Evolutionary conservation across 64 coral and sea anemone genomes (phyloP), one percentile per base, ranked within the genome.

Genomic region (Dendronephthya gigantea): DNA sequence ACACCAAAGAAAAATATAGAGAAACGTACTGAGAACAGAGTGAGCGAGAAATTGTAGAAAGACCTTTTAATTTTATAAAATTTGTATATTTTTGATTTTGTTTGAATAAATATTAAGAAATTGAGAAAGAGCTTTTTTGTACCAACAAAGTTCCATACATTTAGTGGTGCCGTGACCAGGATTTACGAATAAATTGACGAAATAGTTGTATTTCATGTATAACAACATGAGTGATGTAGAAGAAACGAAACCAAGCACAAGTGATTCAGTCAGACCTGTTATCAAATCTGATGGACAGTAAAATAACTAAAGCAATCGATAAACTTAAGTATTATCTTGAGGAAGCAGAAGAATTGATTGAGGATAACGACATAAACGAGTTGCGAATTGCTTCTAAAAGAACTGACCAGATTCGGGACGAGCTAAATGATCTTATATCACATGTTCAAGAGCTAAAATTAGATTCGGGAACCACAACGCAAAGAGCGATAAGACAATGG

Each of bases 131-230:
- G n/a, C n/a, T 45, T 45, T 45, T 6, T 45, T 45, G 41, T 45
- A 45, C 41, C 41, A 45, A 45, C 41, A 17, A 15, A 58, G 51
- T 58, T 58, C 51, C 51, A 17, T 58, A 58, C 51, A 58, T 58
- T 58, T 58, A 58, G 51, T 58, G 51, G 69, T 75, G 69, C 69
- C 69, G 69, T 75, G 69, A 75, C 35, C 69, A 75, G 69, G 69
- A 75, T 75, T 15, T 7, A 75, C 69, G 69, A 33, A 33, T 31
- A 75, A 75, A 6, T 75, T 75, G 28, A 4, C 0, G 0, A 31
- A 75, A 13, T 23, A 31, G 1, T 34, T 31, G 1, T 2, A 0
- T 23, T 14, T 34, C 10, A 0, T 16, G 69, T 31, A 75, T 17
- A 75, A 12, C 9, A 34, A 37, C 10, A 75, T 58, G 69, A 37